Percentiles rank a stretch among this genome's conserved stretches.
Conservation (phyloP, 2,888 invertebrate species). For the Cantharis lateralis region DNA sequence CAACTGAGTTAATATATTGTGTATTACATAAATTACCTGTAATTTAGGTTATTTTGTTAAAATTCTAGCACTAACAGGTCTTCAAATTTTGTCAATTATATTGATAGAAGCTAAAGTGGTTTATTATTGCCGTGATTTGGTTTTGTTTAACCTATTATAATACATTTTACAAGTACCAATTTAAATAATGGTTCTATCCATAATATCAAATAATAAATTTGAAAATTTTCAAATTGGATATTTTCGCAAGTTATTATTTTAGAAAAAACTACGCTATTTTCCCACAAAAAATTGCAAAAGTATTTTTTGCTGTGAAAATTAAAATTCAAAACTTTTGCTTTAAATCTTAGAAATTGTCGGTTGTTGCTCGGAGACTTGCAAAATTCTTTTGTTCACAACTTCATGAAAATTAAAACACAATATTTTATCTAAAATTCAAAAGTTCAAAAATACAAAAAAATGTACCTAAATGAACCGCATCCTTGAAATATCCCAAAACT, state of each 20-base stretch:
- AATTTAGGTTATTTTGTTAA: background rate
- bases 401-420: too few species aligned
- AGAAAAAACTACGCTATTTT: background rate
- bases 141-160: background rate
- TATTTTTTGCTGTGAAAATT: too few species aligned
- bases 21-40: background rate
- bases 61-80: background rate
- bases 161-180: background rate
- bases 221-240: background rate
- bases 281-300: too few species aligned
- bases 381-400: too few species aligned
- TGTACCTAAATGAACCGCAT: too few species aligned
- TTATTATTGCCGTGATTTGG: background rate
- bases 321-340: too few species aligned
- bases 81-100: background rate
- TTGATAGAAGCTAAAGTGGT: background rate
- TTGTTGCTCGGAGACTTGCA: too few species aligned
- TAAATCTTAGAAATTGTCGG: too few species aligned
- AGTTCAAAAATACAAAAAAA: too few species aligned
- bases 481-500: too few species aligned
- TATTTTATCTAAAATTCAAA: too few species aligned
- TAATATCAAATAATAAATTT: background rate
- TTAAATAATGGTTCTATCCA: background rate
- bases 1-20: background rate
- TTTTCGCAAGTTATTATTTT: background rate